Evolutionary conservation across 1,140 invertebrate genomes (phyloP).

Genomic region (Pemphigus obesinymphae): DNA sequence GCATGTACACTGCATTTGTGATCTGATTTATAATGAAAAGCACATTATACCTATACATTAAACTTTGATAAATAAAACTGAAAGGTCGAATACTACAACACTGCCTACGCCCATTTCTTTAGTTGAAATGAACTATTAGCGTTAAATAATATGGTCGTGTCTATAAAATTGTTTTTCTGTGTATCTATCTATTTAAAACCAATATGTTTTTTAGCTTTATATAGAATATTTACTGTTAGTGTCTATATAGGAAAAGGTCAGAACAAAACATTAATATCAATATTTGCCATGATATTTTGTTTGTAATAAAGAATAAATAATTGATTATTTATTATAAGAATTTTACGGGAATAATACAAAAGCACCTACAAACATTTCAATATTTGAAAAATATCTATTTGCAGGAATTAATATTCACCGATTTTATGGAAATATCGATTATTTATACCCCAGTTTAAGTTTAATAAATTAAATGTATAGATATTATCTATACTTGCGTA

Average conservation of each 20-base stretch:
- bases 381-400: not conserved
- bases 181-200: not conserved
- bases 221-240: not conserved
- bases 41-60: not conserved
- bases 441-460: not conserved
- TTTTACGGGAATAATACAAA: not conserved
- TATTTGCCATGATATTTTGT: not conserved
- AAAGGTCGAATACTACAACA: not conserved
- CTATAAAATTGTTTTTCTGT: not conserved
- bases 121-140: not conserved
- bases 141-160: not conserved
- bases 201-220: not conserved
- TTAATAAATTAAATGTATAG: too few species aligned
- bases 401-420: too few species aligned
- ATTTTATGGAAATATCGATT: too few species aligned
- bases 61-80: not conserved
- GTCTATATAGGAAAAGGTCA: not conserved
- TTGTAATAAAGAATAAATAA: not conserved
- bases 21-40: too few species aligned
- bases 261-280: not conserved
- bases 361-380: too few species aligned
- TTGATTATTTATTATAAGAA: not conserved
- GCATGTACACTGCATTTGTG: too few species aligned
- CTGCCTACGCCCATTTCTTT: not conserved
- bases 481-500: not conserved